A percentile compares a stretch with the other conserved stretches of the same genome.
Evolutionary conservation across 2,797 vertebrate species (phyloP).

Genomic region (Sciurus vulgaris): DNA sequence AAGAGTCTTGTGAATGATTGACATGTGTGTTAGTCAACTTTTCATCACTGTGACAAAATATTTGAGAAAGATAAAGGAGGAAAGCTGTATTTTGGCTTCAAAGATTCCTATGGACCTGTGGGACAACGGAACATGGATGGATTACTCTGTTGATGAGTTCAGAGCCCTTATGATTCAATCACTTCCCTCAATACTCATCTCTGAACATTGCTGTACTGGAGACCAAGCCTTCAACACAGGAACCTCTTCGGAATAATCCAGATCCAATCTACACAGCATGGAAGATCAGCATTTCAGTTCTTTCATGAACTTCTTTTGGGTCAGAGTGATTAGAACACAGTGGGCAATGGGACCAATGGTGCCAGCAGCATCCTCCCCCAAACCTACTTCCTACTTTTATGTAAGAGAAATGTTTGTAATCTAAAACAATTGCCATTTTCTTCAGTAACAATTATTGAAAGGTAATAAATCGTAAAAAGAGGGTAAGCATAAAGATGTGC

Average conservation of each 20-base stretch:
- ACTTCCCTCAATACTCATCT: background rate
- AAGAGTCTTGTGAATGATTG: background rate
- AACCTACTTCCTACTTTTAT: background rate
- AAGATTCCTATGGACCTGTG: background rate
- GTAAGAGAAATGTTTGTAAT: background rate
- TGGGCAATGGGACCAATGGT: too few species aligned
- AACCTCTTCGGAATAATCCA: background rate
- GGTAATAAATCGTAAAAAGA: background rate
- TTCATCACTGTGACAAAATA: background rate
- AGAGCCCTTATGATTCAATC: background rate
- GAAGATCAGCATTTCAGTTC: background rate
- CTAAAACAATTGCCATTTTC: background rate
- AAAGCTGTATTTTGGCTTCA: background rate
- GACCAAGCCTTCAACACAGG: background rate
- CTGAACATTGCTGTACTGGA: background rate
- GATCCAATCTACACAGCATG: background rate
- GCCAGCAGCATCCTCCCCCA: background rate
- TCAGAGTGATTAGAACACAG: background rate
- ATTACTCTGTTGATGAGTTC: background rate
- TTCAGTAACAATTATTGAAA: background rate
- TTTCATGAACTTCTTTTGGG: background rate
- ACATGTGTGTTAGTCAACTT: background rate
- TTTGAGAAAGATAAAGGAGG: background rate
- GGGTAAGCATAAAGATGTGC: background rate
- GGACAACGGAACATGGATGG: background rate